Conservation (phyloP, 1,140 invertebrate genomes). For the Aleiodes sp. region DNA sequence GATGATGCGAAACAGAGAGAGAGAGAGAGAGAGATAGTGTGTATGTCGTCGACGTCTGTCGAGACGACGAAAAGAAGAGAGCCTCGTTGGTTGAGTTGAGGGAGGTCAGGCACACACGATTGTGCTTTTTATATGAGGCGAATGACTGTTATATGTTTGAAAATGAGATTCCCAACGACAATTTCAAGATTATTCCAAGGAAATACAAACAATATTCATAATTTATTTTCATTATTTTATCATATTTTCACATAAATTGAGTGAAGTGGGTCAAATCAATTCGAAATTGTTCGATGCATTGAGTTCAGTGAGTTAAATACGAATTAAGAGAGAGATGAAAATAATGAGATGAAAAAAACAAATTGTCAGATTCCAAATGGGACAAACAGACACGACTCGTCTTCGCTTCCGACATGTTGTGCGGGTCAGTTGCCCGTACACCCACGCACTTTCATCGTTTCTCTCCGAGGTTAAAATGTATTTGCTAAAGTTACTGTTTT, state of each 20-base stretch:
- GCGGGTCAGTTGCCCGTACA: conserved; percentile 45
- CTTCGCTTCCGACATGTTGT: conserved; percentile 39
- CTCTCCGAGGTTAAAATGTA: conserved; percentile 16
- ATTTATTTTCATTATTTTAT: too few species aligned
- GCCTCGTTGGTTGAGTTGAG: conserved; percentile 44
- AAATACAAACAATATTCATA: not conserved
- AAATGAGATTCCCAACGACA: not conserved
- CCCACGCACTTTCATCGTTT: conserved; percentile 24
- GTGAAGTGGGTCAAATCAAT: not conserved
- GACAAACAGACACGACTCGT: conserved; percentile 22
- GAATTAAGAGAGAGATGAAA: not conserved
- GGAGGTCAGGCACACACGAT: conserved; percentile 58
- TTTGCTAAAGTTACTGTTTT: conserved; percentile 14
- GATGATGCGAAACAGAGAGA: not conserved
- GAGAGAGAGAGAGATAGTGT: too few species aligned
- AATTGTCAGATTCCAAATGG: conserved; percentile 16
- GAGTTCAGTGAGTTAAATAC: not conserved
- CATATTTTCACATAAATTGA: not conserved
- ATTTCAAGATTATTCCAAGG: not conserved
- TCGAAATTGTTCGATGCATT: not conserved
- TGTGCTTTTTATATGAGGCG: conserved; percentile 56
- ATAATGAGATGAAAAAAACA: not conserved
- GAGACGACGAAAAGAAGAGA: not conserved
- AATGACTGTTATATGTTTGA: conserved; percentile 21
- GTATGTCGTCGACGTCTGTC: not conserved